Conservation (phyloP, 2,888 invertebrate species). For the Torymus aiolomorphi region DNA sequence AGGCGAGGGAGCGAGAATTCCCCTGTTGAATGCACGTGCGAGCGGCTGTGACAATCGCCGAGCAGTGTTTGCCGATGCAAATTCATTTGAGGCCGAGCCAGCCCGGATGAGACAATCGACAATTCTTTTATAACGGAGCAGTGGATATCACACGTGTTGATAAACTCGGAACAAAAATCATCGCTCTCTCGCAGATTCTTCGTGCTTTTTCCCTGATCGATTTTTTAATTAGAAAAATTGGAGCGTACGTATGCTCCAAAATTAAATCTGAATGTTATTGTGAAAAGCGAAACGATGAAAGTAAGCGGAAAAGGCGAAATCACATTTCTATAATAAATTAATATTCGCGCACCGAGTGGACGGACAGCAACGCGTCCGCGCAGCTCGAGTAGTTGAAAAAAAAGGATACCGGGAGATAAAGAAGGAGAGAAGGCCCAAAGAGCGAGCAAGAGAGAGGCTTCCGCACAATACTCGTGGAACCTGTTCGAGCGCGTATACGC, state of each 20-base stretch:
- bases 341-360: background rate
- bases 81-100: slow-evolving; percentile 6
- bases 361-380: no score
- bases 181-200: background rate
- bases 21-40: slow-evolving; percentile 30
- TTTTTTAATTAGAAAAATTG: no score
- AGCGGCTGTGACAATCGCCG: background rate
- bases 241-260: no score
- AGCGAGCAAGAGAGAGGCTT: background rate
- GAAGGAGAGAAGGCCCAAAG: slow-evolving; percentile 9
- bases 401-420: background rate
- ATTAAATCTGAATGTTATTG: no score
- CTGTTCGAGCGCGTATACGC: slow-evolving; percentile 50
- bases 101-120: background rate
- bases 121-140: slow-evolving; percentile 30
- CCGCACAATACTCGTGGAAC: slow-evolving; percentile 51
- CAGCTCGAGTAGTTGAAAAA: background rate
- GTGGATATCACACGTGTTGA: background rate
- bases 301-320: no score
- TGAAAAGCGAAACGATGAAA: no score
- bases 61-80: slow-evolving; percentile 23
- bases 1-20: background rate
- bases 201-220: background rate
- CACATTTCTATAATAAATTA: background rate
- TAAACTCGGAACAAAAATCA: slow-evolving; percentile 19